Base-by-base conservation (phyloP, 2,888 invertebrate genomes). In the Amphipoea oculea region DNA sequence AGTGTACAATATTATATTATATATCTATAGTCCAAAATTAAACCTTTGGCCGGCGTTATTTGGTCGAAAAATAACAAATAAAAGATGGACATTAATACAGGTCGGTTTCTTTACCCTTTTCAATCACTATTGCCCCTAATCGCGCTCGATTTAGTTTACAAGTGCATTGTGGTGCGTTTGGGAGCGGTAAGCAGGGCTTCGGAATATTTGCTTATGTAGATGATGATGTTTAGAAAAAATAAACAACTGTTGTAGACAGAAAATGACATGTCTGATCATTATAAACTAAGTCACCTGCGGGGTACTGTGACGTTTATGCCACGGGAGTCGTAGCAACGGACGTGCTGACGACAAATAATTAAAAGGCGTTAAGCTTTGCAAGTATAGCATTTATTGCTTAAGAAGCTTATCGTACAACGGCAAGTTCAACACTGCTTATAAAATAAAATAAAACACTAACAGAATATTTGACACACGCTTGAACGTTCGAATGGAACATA, bases 91-190 rank as follows among this genome's bases (percentile, higher is more conserved):
- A 92, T 92, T 91, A 93, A 92, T 92, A 91, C 92, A 89, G 92
- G 93, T 93, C 94, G 94, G 94, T 92, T 92, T 89, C 92, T 94
- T 94, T 96, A 94, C 96, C 96, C 96, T 95, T 94, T 95, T 95
- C 96, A 96, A 96, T 95, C 95, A 95, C 95, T 96, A 96, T 96
- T 96, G 96, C 96, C 95, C 94, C 94, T 96, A 96, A 96, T 96
- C 96, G 95, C 88, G 93, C 88, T 90, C 92, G 95, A 95, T 95
- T 95, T 94, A 92, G 93, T 94, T 94, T 93, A 94, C 94, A 92
- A 93, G 93, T 92, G 79, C 82, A 75, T 68, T 79, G 80, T 76
- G 88, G 87, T 84, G n/a, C 42, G 62, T 83, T 45, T 90, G 73
- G 0, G 2, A 87, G 90, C 89, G 90, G 63, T 12, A 20, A 85